A percentile compares a stretch with the other conserved stretches of the same genome.
Conservation (phyloP, 2,797 vertebrate species). For the Rhabdophis nuchalis region DNA sequence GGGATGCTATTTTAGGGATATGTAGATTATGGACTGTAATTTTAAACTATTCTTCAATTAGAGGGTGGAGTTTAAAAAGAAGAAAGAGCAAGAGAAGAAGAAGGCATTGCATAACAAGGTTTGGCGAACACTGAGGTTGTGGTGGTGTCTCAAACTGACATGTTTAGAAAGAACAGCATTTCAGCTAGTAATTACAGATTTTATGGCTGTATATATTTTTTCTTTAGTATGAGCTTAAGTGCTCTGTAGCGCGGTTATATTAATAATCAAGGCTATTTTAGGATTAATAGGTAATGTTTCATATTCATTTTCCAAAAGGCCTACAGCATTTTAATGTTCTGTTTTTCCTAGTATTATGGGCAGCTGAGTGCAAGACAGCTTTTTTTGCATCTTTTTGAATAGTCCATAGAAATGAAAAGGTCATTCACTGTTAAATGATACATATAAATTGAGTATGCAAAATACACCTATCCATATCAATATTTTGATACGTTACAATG, state of each 20-base stretch:
- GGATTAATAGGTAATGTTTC: constrained; percentile 51
- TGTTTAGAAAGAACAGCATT: constrained; percentile 15
- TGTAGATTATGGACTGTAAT: neutral
- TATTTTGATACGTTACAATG: constrained; percentile 39
- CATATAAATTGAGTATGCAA: constrained; percentile 33
- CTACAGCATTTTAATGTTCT: constrained; percentile 38
- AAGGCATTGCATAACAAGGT: fast-evolving
- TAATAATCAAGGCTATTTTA: constrained; percentile 50
- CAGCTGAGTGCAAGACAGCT: constrained; percentile 50
- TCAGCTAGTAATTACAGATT: neutral
- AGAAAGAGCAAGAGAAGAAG: neutral
- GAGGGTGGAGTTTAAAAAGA: constrained; percentile 15
- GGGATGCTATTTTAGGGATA: neutral
- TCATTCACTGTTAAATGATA: constrained; percentile 49
- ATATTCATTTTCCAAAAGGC: constrained; percentile 42
- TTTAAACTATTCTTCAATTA: neutral
- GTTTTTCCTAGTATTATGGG: constrained; percentile 44
- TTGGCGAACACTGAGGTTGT: neutral
- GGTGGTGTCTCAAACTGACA: neutral
- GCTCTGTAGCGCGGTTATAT: constrained; percentile 43
- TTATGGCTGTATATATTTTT: constrained; percentile 26
- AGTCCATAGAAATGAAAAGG: constrained; percentile 41
- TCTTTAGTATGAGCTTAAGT: constrained; percentile 40
- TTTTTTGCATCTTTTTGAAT: constrained; percentile 40
- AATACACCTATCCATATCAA: constrained; percentile 44